These are phyloP conservation scores for Rhombomys opimus DNA, from an alignment of 2,113 vertebrate genomes.

Conservation along the genomic window DNA sequence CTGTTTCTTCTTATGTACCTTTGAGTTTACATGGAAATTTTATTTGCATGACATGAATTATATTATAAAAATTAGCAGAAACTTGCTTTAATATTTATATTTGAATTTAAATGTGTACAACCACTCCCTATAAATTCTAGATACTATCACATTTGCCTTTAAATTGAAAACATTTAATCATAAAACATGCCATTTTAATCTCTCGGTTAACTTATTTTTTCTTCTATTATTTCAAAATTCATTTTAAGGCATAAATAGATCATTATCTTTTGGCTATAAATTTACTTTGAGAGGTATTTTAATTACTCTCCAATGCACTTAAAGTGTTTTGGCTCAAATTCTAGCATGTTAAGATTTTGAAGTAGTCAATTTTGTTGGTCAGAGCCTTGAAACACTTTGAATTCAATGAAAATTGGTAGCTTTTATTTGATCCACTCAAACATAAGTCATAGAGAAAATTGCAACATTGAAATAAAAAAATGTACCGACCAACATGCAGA, in stretches of 20 bases:
- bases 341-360: not conserved
- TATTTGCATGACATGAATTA: not conserved
- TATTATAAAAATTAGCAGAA: not conserved
- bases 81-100: not conserved
- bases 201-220: not conserved
- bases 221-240: not conserved
- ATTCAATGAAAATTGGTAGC: not conserved
- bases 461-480: not conserved
- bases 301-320: not conserved
- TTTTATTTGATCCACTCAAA: not conserved
- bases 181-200: not conserved
- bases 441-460: not conserved
- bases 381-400: not conserved
- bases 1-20: not conserved
- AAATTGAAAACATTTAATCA: conserved; percentile 15
- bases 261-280: not conserved
- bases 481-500: not conserved
- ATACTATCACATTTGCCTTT: not conserved
- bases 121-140: not conserved
- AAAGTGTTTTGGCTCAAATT: not conserved
- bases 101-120: not conserved
- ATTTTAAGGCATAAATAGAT: not conserved
- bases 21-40: not conserved
- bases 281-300: not conserved
- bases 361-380: not conserved